Evolutionary conservation across 2,113 vertebrate species (phyloP), one percentile per base, ranked within the genome.

Genomic region (Murina feae): DNA sequence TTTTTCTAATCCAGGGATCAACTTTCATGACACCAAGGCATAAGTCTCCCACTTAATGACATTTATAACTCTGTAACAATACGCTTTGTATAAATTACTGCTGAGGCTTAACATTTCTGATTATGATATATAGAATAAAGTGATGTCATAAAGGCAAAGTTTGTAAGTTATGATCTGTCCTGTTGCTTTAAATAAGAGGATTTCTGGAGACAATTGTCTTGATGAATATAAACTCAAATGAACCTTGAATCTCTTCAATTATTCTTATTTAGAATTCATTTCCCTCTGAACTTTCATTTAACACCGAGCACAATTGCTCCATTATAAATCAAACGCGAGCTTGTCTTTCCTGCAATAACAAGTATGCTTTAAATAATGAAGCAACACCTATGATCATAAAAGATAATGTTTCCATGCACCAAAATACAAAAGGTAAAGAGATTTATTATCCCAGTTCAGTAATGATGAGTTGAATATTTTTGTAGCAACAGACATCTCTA

Each of bases 261-360:
- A 98, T 98, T 98, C 98, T 98, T 98, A 98, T 98, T 98, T 98
- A 98, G 98, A 96, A 97, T 97, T 98, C 89, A 98, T 98, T 98
- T 98, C 97, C 95, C 95, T 97, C 83, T 96, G 98, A 98, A 97
- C 98, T 98, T 98, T 97, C 96, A 89, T 97, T 98, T 97, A 92
- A 98, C 97, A 97, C 94, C 92, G 97, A 98, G 96, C 91, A 97
- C 97, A 98, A 93, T 92, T 91, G 97, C 97, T 96, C 97, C 80
- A 81, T 96, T 93, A 82, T 97, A 97, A 98, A 98, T 98, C 97
- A 98, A 96, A 98, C 30, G 68, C 10, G 80, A 96, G 81, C 90
- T 69, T 66, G 96, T 97, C 97, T 97, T 94, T 90, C 95, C 92
- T 98, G 96, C 25, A 69, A 97, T 97, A 98, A 97, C 98, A 91